A percentile compares a stretch with the other conserved stretches of the same genome.
These are phyloP conservation scores for Machaerirhynchus nigripectus DNA, from an alignment of 2,113 vertebrate genomes.

Conservation along the genomic window DNA sequence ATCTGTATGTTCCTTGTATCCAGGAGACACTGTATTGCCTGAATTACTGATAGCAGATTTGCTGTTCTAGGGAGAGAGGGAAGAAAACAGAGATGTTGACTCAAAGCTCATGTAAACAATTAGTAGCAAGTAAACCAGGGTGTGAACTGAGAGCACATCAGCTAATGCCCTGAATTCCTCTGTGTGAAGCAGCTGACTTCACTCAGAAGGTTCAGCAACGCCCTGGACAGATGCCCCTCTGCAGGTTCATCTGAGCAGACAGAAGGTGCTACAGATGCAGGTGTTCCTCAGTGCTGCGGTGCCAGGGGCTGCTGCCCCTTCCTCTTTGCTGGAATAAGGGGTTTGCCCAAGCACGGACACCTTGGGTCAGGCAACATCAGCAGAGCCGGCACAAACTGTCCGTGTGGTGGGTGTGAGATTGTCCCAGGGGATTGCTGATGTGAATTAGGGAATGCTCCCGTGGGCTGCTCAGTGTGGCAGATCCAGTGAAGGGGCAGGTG, in stretches of 20 bases:
- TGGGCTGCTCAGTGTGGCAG: background rate
- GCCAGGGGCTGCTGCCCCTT: background rate
- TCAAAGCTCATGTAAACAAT: background rate
- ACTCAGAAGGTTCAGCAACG: background rate
- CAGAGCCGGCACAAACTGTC: rapidly evolving
- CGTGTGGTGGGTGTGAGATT: rapidly evolving
- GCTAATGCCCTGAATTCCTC: background rate
- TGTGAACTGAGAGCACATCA: background rate
- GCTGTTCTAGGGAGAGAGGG: background rate
- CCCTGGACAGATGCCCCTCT: background rate
- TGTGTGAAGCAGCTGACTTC: background rate
- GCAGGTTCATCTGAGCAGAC: background rate
- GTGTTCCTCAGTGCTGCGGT: background rate
- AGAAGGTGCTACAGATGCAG: background rate
- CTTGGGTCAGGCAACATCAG: background rate
- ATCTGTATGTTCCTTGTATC: background rate
- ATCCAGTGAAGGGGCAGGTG: background rate
- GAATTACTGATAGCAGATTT: background rate
- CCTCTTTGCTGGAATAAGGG: background rate
- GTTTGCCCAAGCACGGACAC: rapidly evolving
- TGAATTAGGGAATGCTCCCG: background rate
- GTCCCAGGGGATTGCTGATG: background rate
- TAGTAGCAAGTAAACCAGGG: background rate
- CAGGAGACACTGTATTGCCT: background rate
- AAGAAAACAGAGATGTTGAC: background rate